Conservation (phyloP, 37 sponge, comb jelly and placozoan species). For the Halichondria panicea region DNA sequence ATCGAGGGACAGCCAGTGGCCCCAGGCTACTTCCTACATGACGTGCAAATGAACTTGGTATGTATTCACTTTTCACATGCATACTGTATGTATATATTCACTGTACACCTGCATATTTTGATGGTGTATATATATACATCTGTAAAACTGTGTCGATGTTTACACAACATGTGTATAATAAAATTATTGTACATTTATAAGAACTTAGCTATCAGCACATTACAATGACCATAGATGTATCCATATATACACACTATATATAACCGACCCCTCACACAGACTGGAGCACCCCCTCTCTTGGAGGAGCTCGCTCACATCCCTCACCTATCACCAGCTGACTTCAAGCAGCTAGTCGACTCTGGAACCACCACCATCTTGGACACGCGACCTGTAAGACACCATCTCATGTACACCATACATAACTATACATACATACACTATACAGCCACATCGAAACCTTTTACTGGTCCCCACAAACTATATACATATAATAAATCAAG, state of each 20-base stretch:
- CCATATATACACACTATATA: too few relatives aligned
- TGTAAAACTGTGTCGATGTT: neutral
- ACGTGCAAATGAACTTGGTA: conserved; percentile 34
- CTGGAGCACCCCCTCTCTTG: conserved; percentile 44
- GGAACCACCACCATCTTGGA: conserved; percentile 46
- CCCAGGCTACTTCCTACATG: conserved; percentile 74
- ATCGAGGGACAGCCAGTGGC: conserved; percentile 53
- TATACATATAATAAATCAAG: too few relatives aligned
- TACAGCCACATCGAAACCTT: too few relatives aligned
- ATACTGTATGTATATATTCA: neutral
- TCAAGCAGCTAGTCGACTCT: conserved; percentile 18
- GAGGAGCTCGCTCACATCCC: conserved; percentile 39
- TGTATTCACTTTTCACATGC: neutral
- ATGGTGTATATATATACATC: neutral
- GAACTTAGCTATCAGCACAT: too few relatives aligned
- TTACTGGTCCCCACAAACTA: too few relatives aligned
- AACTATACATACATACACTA: too few relatives aligned
- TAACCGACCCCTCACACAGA: too few relatives aligned
- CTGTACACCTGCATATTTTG: neutral
- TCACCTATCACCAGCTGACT: conserved; percentile 22
- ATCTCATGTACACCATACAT: too few relatives aligned
- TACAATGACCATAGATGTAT: too few relatives aligned
- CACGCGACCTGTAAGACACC: conserved; percentile 59
- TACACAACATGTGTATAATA: neutral
- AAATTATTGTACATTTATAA: too few relatives aligned